phyloP scores from a whole-genome alignment of 2,797 vertebrate genomes.

The Mormyrus hasselquistii region DNA sequence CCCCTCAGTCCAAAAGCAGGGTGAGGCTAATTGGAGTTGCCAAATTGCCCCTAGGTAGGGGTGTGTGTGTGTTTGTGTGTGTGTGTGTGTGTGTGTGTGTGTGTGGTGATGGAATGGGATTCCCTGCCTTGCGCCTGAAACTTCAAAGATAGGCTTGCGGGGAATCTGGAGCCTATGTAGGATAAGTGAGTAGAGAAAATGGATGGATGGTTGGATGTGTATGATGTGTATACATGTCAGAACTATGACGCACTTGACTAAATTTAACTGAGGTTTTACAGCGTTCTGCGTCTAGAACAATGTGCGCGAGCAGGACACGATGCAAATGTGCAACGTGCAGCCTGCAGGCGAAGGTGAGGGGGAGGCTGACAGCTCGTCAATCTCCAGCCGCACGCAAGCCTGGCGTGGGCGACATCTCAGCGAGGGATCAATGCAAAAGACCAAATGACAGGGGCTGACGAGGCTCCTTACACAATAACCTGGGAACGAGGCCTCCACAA shows the following conservation, averaged over 20 bases:
- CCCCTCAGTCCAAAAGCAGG: background rate
- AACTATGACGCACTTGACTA: background rate
- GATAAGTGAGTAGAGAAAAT: background rate
- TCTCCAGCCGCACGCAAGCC: background rate
- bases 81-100: background rate
- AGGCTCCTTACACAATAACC: background rate
- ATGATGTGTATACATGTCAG: background rate
- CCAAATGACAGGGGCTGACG: background rate
- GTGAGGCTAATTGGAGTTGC: background rate
- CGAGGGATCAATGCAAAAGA: background rate
- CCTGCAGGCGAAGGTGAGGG: background rate
- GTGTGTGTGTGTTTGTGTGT: background rate
- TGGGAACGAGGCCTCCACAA: background rate
- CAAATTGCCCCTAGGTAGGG: background rate
- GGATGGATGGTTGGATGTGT: background rate
- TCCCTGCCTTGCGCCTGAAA: no score
- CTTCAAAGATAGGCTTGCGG: no score
- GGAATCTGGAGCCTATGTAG: no score
- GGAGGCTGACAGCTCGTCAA: background rate
- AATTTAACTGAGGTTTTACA: background rate
- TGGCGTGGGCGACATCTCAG: background rate
- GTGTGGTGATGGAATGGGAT: no score
- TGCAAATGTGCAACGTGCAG: background rate
- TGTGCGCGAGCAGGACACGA: background rate
- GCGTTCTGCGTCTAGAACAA: background rate